Evolutionary conservation across 2,888 invertebrate species (phyloP), one percentile per base, ranked within the genome.

Genomic region (Dryadula phaetusa): DNA sequence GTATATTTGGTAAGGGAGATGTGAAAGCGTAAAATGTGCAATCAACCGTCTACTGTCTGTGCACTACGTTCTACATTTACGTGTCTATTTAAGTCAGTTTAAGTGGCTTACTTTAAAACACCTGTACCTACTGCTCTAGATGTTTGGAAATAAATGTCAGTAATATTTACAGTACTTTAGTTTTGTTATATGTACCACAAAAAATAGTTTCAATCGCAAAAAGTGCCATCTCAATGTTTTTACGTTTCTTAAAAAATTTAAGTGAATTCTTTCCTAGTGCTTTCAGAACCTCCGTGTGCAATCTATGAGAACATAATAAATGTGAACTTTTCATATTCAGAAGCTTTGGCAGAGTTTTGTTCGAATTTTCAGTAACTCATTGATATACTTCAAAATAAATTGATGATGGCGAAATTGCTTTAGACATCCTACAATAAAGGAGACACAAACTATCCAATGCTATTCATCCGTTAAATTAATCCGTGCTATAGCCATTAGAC

Each of bases 81-180:
- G 8, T 28, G 4, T 28, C 52, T 52, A 16, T 52, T 16, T 28
- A 52, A 52, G 1, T 28, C 32, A 32, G 28, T 52, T 52, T 52
- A 52, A 52, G 52, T 16, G 52, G 28, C 16, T 52, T 28, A 16
- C 28, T 52, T 52, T 52, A 1, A 16, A 52, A 16, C 52, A 52
- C 52, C 49, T 28, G 52, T 52, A 28, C 10, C 52, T 32, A 4
- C 28, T 52, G 5, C 16, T 16, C 16, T 28, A 28, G 16, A 5
- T 18, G 1, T 34, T 34, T 34, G n/a, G n/a, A n/a, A n/a, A 1
- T 34, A 5, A 34, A 34, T 34, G 20, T 47, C 7, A 34, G 34
- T 34, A 34, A 34, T 3, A 2, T 34, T 3, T 5, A 34, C 34
- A 34, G n/a, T n/a, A n/a, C n/a, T 34, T 34, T 2, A 34, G 34